Percentiles rank a stretch among this genome's conserved stretches.
phyloP scores from a whole-genome alignment of 2,888 invertebrate genomes.

The Machimus atricapillus region DNA sequence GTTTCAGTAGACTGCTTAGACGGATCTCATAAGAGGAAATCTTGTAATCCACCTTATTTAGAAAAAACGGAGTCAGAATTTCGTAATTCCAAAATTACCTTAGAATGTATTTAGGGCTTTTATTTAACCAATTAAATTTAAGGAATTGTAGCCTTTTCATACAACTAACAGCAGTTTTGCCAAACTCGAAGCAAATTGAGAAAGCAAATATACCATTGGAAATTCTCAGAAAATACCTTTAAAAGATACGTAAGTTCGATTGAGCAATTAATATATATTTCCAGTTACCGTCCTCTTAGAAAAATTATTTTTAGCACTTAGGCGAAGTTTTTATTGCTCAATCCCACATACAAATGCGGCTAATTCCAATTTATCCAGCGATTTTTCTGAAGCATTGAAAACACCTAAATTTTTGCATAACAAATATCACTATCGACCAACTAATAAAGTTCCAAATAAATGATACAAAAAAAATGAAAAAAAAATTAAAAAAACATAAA shows the following conservation, averaged over 20 bases:
- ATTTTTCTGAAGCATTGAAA: background rate
- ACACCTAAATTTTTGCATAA: background rate
- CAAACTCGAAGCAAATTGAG: background rate
- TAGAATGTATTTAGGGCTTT: background rate
- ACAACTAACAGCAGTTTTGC: background rate
- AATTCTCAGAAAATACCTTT: background rate
- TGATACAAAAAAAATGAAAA: background rate
- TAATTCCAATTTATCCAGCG: background rate
- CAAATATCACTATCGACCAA: slow-evolving; percentile 19
- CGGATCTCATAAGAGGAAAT: background rate
- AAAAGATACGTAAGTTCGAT: slow-evolving; percentile 23
- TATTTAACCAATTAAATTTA: background rate
- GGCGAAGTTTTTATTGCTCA: slow-evolving; percentile 28
- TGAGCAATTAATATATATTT: slow-evolving; percentile 35
- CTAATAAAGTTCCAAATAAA: slow-evolving; percentile 29
- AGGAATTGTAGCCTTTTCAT: background rate
- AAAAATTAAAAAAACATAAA: background rate
- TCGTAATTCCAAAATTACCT: background rate
- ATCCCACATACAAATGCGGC: slow-evolving; percentile 3
- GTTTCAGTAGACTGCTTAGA: background rate
- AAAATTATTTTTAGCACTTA: slow-evolving; percentile 35
- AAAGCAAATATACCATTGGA: background rate
- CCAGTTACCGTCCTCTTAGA: slow-evolving; percentile 39
- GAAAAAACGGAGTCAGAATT: background rate
- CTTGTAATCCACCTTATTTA: background rate